Evolutionary conservation across 2,113 vertebrate species (phyloP).

Genomic region (Cygnus atratus): DNA sequence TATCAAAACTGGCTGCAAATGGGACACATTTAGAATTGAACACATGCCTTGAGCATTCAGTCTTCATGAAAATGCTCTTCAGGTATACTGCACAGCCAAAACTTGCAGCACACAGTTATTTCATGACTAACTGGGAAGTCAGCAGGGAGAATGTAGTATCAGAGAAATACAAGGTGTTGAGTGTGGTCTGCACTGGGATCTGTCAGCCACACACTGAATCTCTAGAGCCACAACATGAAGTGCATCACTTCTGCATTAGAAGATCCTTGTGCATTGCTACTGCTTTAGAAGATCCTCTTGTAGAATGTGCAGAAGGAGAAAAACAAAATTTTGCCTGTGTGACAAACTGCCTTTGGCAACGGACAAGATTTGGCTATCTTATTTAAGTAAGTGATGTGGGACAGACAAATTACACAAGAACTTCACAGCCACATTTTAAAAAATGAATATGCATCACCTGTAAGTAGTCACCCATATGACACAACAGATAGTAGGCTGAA

Average conservation of each 20-base stretch:
- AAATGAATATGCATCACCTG: not conserved
- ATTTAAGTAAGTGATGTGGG: not conserved
- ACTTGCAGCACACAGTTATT: fast-evolving
- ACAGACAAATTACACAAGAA: fast-evolving
- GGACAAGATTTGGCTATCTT: not conserved
- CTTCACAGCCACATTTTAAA: not conserved
- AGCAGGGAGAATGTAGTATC: fast-evolving
- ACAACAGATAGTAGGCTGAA: not conserved
- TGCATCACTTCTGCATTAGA: not conserved
- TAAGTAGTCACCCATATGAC: not conserved
- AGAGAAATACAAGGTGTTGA: not conserved
- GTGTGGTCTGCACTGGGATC: fast-evolving
- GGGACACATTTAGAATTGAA: not conserved
- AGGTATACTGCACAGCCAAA: not conserved
- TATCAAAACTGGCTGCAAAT: not conserved
- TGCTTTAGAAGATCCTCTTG: not conserved
- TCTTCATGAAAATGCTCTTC: not conserved
- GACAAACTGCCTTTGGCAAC: not conserved
- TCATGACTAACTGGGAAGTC: not conserved
- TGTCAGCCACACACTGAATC: not conserved
- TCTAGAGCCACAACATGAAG: not conserved
- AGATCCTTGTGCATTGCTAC: not conserved
- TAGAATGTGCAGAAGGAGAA: not conserved
- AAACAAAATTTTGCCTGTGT: not conserved
- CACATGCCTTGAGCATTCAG: not conserved